These are phyloP conservation scores for Tanytarsus gracilentus DNA, from an alignment of 2,888 invertebrate species.

Conservation along the genomic window DNA sequence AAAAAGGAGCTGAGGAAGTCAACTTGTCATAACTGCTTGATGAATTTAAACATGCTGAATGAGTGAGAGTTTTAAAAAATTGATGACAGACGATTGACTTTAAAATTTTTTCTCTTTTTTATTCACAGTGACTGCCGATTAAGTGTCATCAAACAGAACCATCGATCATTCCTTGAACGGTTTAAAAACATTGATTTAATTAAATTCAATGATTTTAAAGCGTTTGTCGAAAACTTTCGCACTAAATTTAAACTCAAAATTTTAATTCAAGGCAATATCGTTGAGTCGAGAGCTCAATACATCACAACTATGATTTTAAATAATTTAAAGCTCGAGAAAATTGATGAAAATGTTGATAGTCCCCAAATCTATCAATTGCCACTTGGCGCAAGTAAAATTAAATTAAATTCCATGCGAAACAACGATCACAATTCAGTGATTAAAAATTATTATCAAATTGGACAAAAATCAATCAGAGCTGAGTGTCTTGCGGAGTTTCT, in stretches of 20 bases:
- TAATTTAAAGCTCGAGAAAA: constrained; percentile 43
- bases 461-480: constrained; percentile 50
- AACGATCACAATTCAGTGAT: constrained; percentile 71
- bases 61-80: constrained; percentile 50
- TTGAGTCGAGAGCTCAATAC: constrained; percentile 53
- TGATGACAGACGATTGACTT: background rate
- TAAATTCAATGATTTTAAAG: constrained; percentile 51
- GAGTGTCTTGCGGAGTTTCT: constrained; percentile 64
- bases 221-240: constrained; percentile 52
- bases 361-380: constrained; percentile 53
- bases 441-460: constrained; percentile 79
- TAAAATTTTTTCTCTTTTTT: constrained; percentile 14
- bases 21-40: constrained; percentile 60
- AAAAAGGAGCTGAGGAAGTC: constrained; percentile 46
- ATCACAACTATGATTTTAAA: constrained; percentile 49
- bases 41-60: constrained; percentile 59
- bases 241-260: constrained; percentile 59
- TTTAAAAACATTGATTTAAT: constrained; percentile 49
- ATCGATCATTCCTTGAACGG: constrained; percentile 61
- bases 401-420: constrained; percentile 60
- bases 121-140: constrained; percentile 57
- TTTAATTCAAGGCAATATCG: constrained; percentile 73
- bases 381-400: constrained; percentile 54
- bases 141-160: constrained; percentile 55
- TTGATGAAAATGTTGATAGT: background rate